A percentile compares a stretch with the other conserved stretches of the same genome.
phyloP scores from a whole-genome alignment of 2,113 vertebrate genomes.

The Anseranas semipalmata region DNA sequence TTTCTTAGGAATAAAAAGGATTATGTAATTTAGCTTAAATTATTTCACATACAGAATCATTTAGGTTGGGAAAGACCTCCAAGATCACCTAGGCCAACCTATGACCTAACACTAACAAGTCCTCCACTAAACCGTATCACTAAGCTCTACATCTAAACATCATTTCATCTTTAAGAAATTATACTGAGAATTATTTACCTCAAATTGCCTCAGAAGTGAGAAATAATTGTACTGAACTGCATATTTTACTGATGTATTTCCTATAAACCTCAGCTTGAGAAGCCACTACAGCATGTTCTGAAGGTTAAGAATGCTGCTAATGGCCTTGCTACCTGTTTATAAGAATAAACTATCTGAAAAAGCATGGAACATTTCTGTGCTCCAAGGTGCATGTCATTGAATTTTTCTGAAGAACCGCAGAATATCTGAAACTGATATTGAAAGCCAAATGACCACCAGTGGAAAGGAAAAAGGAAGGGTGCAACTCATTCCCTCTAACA shows the following conservation, averaged over 20 bases:
- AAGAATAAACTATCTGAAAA: not conserved
- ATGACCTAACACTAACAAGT: no score
- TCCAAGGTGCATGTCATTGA: not conserved
- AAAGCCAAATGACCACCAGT: not conserved
- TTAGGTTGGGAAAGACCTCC: no score
- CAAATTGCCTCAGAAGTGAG: not conserved
- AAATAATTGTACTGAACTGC: not conserved
- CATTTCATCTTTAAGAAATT: not conserved
- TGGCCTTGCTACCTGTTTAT: not conserved
- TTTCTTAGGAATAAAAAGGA: not conserved
- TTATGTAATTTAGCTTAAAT: not conserved
- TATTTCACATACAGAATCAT: no score
- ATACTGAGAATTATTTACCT: not conserved
- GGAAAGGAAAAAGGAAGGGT: not conserved
- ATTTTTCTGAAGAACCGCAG: not conserved
- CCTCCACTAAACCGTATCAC: no score
- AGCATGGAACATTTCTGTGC: not conserved
- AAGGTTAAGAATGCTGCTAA: not conserved
- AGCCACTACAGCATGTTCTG: not conserved
- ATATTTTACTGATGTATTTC: not conserved
- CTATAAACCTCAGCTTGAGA: not conserved
- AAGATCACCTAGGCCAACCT: no score
- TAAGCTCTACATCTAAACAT: no score
- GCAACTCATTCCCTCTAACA: not conserved
- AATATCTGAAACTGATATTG: not conserved